Base-by-base conservation (phyloP, 2,797 vertebrate species). In the Artibeus jamaicensis region DNA sequence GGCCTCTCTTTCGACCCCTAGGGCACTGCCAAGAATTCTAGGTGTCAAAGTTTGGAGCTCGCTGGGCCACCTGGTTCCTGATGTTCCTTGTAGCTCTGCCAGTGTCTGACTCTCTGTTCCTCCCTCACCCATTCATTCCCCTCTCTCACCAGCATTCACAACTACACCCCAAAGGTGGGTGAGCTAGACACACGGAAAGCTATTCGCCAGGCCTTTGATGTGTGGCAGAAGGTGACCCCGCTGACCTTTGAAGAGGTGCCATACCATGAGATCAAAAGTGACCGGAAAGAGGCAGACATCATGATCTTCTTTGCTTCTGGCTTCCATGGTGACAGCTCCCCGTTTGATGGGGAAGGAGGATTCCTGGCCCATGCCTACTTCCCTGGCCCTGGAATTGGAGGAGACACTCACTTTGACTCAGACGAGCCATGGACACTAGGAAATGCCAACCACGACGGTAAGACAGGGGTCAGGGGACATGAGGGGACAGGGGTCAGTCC, bases 251-350 rank as follows among this genome's bases (percentile, higher is more conserved):
- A 99, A 98, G 98, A 99, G 95, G 99, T 99, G 89, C 99, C 99
- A 24, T 99, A 99, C 98, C 99, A 99, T 19, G 99, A 99, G 98
- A 99, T 99, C 97, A 99, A 99, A 98, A 99, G 99, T 73, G 99
- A 99, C 98, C 99, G 99, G 55, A 99, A 99, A 98, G 99, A 99
- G 97, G 99, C 99, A 2, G 99, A 99, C 98, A 99, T 99, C 98
- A 99, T 99, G 99, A 99, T 99, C 97, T 99, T 99, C 98, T 99
- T 99, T 96, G 99, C 99, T 97, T 99, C 99, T 68, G 99, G 99
- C 98, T 99, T 99, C 98, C 99, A 99, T 79, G 99, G 99, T 0
- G 99, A 99, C 98, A 99, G 99, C 97, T 99, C 99, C 79, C 99
- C 99, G 0, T 99, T 99, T 93, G 99, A 99, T 71, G 99, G 99